phyloP scores from a whole-genome alignment of 2,888 invertebrate genomes.

The Cephus sareptanus region DNA sequence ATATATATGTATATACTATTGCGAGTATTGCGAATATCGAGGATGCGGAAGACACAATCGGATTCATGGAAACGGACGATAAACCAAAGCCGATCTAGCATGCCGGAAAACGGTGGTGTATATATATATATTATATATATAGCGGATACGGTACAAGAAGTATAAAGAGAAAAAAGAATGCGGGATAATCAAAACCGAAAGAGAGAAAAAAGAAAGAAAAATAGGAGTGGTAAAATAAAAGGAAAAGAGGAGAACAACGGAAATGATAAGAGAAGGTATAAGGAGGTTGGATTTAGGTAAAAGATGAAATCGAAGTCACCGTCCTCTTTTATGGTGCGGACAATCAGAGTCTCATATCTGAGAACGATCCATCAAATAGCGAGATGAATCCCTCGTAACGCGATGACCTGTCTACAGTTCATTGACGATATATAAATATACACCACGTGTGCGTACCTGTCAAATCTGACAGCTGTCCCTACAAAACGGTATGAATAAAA shows the following conservation, averaged over 20 bases:
- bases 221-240: neutral
- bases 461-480: too few relatives aligned
- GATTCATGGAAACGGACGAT: slow-evolving; percentile 29
- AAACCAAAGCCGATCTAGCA: slow-evolving; percentile 35
- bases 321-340: slow-evolving; percentile 28
- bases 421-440: neutral
- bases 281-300: slow-evolving; percentile 16
- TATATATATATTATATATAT: neutral
- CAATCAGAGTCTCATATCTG: slow-evolving; percentile 46
- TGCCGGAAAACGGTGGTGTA: neutral
- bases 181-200: neutral
- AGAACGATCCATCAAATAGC: slow-evolving; percentile 1
- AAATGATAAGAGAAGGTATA: neutral
- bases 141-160: neutral
- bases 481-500: too few relatives aligned
- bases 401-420: slow-evolving; percentile 33
- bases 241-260: neutral
- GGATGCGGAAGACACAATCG: slow-evolving; percentile 1
- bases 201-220: neutral
- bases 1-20: neutral
- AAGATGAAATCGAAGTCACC: neutral
- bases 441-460: too few relatives aligned
- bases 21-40: neutral
- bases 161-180: neutral
- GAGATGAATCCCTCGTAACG: slow-evolving; percentile 31